Conservation (phyloP, 2,113 vertebrate species). For the Leptosomus discolor region DNA sequence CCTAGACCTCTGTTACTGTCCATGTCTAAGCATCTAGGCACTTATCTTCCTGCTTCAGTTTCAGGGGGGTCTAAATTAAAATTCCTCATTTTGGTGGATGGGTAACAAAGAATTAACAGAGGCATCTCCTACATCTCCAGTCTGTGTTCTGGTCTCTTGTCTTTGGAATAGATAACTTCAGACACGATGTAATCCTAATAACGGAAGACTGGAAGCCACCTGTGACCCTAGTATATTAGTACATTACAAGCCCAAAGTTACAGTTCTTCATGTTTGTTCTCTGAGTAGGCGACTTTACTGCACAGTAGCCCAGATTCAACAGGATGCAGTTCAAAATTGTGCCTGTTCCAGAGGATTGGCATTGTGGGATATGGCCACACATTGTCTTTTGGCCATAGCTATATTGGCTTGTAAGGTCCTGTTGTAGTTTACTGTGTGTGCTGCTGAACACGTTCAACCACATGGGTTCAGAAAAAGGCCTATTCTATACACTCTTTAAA, state of each 20-base stretch:
- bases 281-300: not conserved
- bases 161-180: not conserved
- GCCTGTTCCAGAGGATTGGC: not conserved
- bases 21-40: not conserved
- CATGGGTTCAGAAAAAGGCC: not conserved
- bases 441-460: not conserved
- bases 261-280: not conserved
- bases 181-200: not conserved
- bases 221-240: fast-evolving
- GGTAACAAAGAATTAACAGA: not conserved
- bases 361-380: not conserved
- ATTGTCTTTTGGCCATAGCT: not conserved
- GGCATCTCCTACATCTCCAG: not conserved
- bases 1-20: not conserved
- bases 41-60: not conserved
- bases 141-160: not conserved
- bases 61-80: not conserved
- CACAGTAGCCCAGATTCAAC: not conserved
- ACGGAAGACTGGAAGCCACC: not conserved
- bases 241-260: not conserved
- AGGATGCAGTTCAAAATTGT: not conserved
- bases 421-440: not conserved
- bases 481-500: not conserved
- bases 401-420: not conserved
- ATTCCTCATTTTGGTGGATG: not conserved